Percentiles rank a stretch among this genome's conserved stretches.
These are phyloP conservation scores for Microtus pennsylvanicus DNA, from an alignment of 2,113 vertebrate genomes.

Conservation along the genomic window DNA sequence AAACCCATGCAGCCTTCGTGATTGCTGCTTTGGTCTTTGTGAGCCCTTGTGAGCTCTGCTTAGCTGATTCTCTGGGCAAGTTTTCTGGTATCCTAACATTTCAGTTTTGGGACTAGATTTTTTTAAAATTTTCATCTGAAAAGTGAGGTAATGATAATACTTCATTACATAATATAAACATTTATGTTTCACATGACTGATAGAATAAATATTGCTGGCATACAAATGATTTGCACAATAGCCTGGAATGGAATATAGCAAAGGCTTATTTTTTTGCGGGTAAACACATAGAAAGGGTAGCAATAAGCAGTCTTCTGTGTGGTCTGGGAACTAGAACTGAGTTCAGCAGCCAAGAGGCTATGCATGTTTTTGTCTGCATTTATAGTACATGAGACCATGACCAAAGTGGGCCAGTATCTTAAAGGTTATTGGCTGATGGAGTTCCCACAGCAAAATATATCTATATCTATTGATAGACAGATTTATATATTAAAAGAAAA, in stretches of 20 bases:
- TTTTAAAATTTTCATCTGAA: background rate
- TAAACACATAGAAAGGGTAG: too few species aligned
- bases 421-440: too few species aligned
- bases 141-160: background rate
- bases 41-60: background rate
- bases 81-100: background rate
- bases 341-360: too few species aligned
- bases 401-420: too few species aligned
- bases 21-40: background rate
- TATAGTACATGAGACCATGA: too few species aligned
- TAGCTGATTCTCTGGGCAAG: background rate
- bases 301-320: too few species aligned
- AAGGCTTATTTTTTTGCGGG: too few species aligned
- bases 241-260: too few species aligned
- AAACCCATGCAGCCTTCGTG: background rate
- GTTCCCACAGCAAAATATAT: too few species aligned
- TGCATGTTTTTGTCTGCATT: too few species aligned
- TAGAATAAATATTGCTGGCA: background rate
- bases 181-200: background rate
- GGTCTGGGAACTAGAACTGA: too few species aligned
- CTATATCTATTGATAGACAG: background rate
- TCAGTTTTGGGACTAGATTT: background rate
- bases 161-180: background rate
- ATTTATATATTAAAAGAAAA: background rate
- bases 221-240: too few species aligned